Evolutionary conservation across 1,140 invertebrate genomes (phyloP), one percentile per base, ranked within the genome.

Genomic region (Cydia fagiglandana): DNA sequence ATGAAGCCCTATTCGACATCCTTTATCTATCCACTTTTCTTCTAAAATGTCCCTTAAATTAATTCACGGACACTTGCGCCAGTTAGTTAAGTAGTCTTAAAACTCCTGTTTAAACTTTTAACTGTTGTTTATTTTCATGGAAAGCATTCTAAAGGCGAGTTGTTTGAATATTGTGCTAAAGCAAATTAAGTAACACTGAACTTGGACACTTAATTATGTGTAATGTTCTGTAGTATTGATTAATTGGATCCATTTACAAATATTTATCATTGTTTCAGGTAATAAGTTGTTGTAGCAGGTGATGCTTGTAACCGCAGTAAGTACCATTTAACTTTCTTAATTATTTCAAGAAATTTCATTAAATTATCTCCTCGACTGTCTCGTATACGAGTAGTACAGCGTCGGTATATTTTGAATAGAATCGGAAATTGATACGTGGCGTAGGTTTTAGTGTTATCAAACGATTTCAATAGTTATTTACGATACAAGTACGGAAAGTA

Each of bases 231-330:
- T 78, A 50, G 30, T 41, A 61, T 50, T 76, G 53, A 79, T 79
- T 61, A 79, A 78, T 78, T 75, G 73, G 73, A 70, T 76, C 75
- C 66, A 75, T 77, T 70, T 70, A 70, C 34, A 41, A 45, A 41
- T 41, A 38, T 70, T 64, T 74, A 10, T 76, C 73, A n/a, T 77
- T 76, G 75, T 81, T 81, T 7, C 78, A 81, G 80, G 80, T 81
- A 81, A 76, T 75, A 64, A n/a, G 2, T 17, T 38, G 30, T 12
- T n/a, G 64, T 70, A 70, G 30, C 34, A 70, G 56, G 56, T 61
- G 56, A 9, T 24, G 7, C 9, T 61, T 24, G 7, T 24, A 10
- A 24, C 17, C 7, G 7, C 7, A 24, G 56, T 61, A 24, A 61
- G 56, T 61, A 61, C 56, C 6, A 53, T 53, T 17, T 47, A 47